Percentiles rank a stretch among this genome's conserved stretches.
Conservation (phyloP, 1,140 invertebrate species). For the Pseudomyrmex sp. region DNA sequence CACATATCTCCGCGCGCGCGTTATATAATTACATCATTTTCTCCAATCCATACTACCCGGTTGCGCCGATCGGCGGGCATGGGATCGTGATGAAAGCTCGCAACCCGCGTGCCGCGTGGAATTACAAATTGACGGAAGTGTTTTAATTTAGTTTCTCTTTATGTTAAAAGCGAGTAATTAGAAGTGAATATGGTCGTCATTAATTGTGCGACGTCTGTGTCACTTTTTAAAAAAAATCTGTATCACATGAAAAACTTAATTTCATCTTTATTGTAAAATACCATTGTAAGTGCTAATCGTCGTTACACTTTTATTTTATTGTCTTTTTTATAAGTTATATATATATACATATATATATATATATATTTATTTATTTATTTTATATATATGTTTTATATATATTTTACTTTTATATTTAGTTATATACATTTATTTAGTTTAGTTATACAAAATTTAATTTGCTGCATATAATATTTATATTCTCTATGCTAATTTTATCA, state of each 20-base stretch:
- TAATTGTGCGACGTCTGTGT: too few species aligned
- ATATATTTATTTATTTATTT: not conserved
- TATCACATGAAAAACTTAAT: too few species aligned
- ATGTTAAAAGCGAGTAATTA: not conserved
- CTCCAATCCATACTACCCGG: slow-evolving; percentile 70
- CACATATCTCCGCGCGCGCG: slow-evolving; percentile 72
- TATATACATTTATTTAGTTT: not conserved
- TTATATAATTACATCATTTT: slow-evolving; percentile 82
- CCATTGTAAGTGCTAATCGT: too few species aligned
- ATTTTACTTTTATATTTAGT: slow-evolving; percentile 8
- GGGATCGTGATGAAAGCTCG: slow-evolving; percentile 1
- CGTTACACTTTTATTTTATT: too few species aligned
- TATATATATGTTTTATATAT: slow-evolving; percentile 6
- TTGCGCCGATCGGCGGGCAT: slow-evolving; percentile 4
- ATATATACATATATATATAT: not conserved
- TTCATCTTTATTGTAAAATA: too few species aligned
- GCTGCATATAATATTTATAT: too few species aligned
- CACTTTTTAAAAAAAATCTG: too few species aligned
- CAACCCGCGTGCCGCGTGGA: not conserved
- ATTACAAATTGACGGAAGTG: not conserved
- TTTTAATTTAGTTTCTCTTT: not conserved
- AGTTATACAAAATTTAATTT: not conserved
- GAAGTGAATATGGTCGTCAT: not conserved
- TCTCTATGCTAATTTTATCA: not conserved
- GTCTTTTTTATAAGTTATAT: not conserved